Evolutionary conservation across 92 coral and sea anemone genomes (phyloP).

Genomic region (Zoanthus gigantus): DNA sequence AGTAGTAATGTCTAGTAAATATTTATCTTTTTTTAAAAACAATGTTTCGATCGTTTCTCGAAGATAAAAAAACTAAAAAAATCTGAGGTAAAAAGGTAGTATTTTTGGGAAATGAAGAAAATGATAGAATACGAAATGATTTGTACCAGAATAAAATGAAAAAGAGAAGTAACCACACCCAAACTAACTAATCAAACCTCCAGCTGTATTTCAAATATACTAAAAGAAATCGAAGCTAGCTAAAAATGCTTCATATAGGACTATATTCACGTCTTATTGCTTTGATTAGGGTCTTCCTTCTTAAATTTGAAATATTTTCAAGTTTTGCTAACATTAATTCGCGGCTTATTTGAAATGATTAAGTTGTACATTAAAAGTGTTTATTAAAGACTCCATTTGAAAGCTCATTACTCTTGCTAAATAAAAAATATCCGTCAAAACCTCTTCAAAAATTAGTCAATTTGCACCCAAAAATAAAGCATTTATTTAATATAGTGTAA

Average conservation of each 20-base stretch:
- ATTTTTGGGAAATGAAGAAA: too few relatives aligned
- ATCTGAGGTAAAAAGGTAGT: too few relatives aligned
- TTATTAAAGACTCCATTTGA: slow-evolving; percentile 32
- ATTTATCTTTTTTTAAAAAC: too few relatives aligned
- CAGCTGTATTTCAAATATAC: slow-evolving; percentile 5
- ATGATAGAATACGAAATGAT: background rate
- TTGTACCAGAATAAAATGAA: background rate
- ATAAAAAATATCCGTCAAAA: slow-evolving; percentile 45
- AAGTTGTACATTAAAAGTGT: background rate
- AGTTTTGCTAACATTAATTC: slow-evolving; percentile 25
- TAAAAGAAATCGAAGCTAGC: background rate
- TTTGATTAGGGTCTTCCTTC: slow-evolving; percentile 41
- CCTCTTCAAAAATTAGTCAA: slow-evolving; percentile 7
- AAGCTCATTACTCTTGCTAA: slow-evolving; percentile 25
- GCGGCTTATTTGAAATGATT: slow-evolving; percentile 43
- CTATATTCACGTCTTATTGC: background rate
- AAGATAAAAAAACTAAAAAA: too few relatives aligned
- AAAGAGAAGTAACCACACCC: background rate
- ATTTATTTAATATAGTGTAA: slow-evolving; percentile 33
- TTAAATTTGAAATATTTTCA: slow-evolving; percentile 16
- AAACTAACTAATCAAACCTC: too few relatives aligned
- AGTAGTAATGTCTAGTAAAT: too few relatives aligned
- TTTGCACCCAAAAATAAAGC: slow-evolving; percentile 21
- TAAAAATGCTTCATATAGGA: background rate
- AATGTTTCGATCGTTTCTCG: too few relatives aligned